Evolutionary conservation across 2,797 vertebrate genomes (phyloP), one percentile per base, ranked within the genome.

Genomic region (Oreochromis mossambicus): DNA sequence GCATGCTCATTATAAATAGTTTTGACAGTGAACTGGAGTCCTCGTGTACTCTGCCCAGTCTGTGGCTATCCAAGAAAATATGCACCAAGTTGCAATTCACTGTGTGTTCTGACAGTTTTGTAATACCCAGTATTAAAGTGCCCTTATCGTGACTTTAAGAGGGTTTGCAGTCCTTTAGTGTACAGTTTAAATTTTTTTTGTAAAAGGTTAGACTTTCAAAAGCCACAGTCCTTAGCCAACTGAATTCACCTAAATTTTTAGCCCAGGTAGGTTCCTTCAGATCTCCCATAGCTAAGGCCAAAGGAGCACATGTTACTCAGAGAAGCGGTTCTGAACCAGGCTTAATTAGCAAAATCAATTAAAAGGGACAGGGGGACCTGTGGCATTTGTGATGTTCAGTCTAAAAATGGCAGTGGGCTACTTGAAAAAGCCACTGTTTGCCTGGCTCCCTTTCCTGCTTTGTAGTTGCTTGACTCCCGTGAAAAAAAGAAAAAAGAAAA

Each of bases 311-410:
- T 94, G 94, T 87, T 73, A 90, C 88, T 92, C 80, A 81, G 82
- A 83, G 81, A 89, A 81, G 79, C 80, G 41, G 78, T 17, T 56
- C 79, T 36, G 80, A 88, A 85, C 92, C 92, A 80, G 77, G 89
- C 94, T 95, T 95, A 96, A 96, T 96, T 94, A 95, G 89, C 86
- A 73, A 83, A 87, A 95, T 89, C 95, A 95, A 95, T 95, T 95
- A 94, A 95, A 95, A 95, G 91, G 94, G 94, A 93, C 85, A 88
- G 86, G 88, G 85, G 85, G 82, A 92, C 93, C 92, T 92, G 92
- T 92, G 94, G 94, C 92, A 94, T 89, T 89, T 94, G 87, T 94
- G 91, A 96, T 94, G 93, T 92, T 34, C 78, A 75, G 88, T 90
- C 94, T 96, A 96, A 96, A 96, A 95, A 94, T 88, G 90, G 95